A percentile compares a stretch with the other conserved stretches of the same genome.
These are phyloP conservation scores for Carabus problematicus DNA, from an alignment of 2,888 invertebrate genomes.

Conservation along the genomic window DNA sequence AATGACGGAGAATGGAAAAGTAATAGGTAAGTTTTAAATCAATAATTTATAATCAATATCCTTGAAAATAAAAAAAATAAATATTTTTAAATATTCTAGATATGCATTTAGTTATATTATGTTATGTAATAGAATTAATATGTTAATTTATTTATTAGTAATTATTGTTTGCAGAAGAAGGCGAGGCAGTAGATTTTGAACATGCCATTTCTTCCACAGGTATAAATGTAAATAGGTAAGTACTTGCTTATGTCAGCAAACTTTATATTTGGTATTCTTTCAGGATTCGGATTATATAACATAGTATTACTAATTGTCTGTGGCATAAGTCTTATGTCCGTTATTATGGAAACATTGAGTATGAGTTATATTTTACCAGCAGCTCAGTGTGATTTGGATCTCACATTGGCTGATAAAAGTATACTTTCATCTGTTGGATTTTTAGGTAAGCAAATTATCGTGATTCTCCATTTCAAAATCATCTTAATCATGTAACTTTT, in stretches of 20 bases:
- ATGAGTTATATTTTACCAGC: slow-evolving; percentile 71
- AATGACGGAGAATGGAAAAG: no score
- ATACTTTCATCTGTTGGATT: slow-evolving; percentile 71
- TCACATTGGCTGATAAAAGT: slow-evolving; percentile 69
- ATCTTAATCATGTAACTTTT: background rate
- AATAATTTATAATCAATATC: background rate
- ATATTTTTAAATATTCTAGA: background rate
- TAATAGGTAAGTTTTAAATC: no score
- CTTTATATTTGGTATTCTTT: background rate
- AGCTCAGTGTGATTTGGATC: slow-evolving; percentile 70
- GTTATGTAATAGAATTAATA: background rate
- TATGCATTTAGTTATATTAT: background rate
- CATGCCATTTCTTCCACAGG: slow-evolving; percentile 31
- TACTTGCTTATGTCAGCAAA: background rate
- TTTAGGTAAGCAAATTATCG: slow-evolving; percentile 62
- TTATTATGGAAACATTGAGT: slow-evolving; percentile 72
- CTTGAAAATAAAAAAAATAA: slow-evolving; percentile 3
- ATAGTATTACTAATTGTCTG: slow-evolving; percentile 58
- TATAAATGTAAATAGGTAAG: background rate
- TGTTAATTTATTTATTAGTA: slow-evolving; percentile 1
- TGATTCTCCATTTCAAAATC: background rate
- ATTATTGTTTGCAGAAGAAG: slow-evolving; percentile 9
- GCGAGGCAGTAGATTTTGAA: slow-evolving; percentile 32
- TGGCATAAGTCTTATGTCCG: slow-evolving; percentile 70
- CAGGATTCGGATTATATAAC: slow-evolving; percentile 32